phyloP scores from a whole-genome alignment of 64 coral and sea anemone species.

The Actinia equina region DNA sequence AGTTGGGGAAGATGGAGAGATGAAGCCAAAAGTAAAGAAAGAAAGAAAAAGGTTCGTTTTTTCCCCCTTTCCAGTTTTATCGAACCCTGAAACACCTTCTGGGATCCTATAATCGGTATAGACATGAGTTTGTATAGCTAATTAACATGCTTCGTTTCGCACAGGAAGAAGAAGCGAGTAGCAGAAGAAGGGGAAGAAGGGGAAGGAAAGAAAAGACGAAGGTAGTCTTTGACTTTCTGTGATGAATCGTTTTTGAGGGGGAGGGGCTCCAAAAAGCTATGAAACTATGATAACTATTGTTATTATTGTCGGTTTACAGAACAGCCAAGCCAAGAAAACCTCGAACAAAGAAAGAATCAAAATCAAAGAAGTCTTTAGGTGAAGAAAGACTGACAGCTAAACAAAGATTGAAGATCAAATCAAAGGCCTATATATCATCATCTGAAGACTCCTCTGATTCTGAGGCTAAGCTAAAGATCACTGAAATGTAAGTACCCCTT shows the following conservation, averaged over 20 bases:
- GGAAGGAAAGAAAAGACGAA: slow-evolving; percentile 40
- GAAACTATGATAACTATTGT: background rate
- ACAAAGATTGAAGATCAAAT: slow-evolving; percentile 67
- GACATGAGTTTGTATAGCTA: too few species aligned
- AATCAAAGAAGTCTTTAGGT: slow-evolving; percentile 2
- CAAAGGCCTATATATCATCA: slow-evolving; percentile 66
- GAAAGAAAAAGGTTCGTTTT: slow-evolving; percentile 21
- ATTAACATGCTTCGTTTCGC: background rate
- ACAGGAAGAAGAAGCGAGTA: slow-evolving; percentile 52
- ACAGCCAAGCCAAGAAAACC: slow-evolving; percentile 11
- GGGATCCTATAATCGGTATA: too few species aligned
- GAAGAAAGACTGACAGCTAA: slow-evolving; percentile 64
- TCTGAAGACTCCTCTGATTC: slow-evolving; percentile 76
- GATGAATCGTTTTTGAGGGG: too few species aligned
- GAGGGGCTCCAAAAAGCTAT: too few species aligned
- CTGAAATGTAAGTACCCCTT: slow-evolving; percentile 41
- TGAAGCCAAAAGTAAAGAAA: slow-evolving; percentile 61
- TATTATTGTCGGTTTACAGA: background rate
- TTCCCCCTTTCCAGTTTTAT: too few species aligned
- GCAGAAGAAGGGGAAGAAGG: slow-evolving; percentile 49
- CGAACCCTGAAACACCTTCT: too few species aligned
- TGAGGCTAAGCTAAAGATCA: slow-evolving; percentile 65
- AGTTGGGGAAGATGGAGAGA: slow-evolving; percentile 27
- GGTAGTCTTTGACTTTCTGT: background rate
- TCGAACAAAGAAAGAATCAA: slow-evolving; percentile 5